Evolutionary conservation across 2,888 invertebrate genomes (phyloP), one percentile per base, ranked within the genome.

Genomic region (Cosmorhoe ocellata): DNA sequence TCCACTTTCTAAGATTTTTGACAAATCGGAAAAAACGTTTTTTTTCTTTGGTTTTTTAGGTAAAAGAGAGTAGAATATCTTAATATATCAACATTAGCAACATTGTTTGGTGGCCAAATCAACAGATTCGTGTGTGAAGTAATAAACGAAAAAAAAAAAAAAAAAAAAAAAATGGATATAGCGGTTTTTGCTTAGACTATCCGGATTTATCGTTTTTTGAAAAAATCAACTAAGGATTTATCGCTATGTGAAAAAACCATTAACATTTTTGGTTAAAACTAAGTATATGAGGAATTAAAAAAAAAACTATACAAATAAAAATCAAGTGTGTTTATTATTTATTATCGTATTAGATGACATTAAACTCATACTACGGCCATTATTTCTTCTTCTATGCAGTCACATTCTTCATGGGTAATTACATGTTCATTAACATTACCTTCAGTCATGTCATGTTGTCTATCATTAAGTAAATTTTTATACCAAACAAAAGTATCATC

Each of bases 21-120:
- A 18, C 18, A 18, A 45, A 36, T 53, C 49, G 28, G 48, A 43
- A 44, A 49, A 53, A 34, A 34, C 48, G 43, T 53, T 48, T 40
- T 48, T 34, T 33, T 49, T 39, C 41, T 45, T 40, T 34, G 40
- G 39, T 46, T 40, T 36, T 42, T 36, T 33, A 33, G 40, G 36
- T 33, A 18, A 18, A 18, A 18, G 18, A 18, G 18, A 18, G 18
- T 18, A 18, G 18, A 18, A 18, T 18, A 18, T 18, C 18, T 18
- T 18, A 18, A 18, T 18, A 18, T 18, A 18, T 18, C 18, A 18
- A 26, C 8, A 26, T 26, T 18, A 33, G 34, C 26, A 39, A 44
- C 13, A 30, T 41, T 39, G 39, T 39, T 39, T 27, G 28, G 40
- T 40, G 30, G 14, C n/a, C 26, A 24, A 33, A 27, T 42, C 26